phyloP scores from a whole-genome alignment of 2,888 invertebrate species.

The Drosophila pseudotalamancana region DNA sequence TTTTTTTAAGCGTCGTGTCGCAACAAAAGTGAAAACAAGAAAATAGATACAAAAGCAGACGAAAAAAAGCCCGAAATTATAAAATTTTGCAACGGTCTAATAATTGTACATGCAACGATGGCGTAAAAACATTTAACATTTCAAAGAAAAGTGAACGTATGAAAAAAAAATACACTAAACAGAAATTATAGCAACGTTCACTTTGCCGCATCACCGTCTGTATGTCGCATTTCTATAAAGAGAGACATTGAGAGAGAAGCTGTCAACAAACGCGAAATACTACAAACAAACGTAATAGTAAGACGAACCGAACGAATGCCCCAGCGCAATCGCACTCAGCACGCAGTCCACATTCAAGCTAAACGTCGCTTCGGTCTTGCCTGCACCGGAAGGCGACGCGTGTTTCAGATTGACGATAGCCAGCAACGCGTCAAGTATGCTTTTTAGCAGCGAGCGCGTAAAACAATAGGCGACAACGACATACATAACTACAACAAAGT shows the following conservation, averaged over 20 bases:
- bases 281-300: conserved; percentile 36
- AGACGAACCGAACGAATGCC: conserved; percentile 15
- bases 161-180: conserved; percentile 4
- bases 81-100: conserved; percentile 18
- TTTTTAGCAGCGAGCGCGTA: conserved; percentile 61
- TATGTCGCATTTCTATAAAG: conserved; percentile 12
- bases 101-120: conserved; percentile 36
- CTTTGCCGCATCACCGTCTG: conserved; percentile 37
- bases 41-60: conserved; percentile 37
- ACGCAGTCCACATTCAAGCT: conserved; percentile 45
- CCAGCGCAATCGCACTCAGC: conserved; percentile 66
- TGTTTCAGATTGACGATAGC: conserved; percentile 74
- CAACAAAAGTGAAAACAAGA: conserved; percentile 69
- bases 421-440: conserved; percentile 73
- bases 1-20: conserved; percentile 45
- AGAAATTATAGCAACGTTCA: conserved; percentile 20
- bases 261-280: conserved; percentile 42
- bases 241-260: conserved; percentile 6
- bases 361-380: conserved; percentile 41
- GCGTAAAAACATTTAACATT: conserved; percentile 14
- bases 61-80: conserved; percentile 23
- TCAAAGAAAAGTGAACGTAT: conserved; percentile 22
- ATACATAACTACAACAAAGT: conserved; percentile 36
- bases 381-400: conserved; percentile 53
- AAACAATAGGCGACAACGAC: conserved; percentile 62